A percentile compares a stretch with the other conserved stretches of the same genome.
Evolutionary conservation across 2,797 vertebrate genomes (phyloP).

Genomic region (Muscicapa comitata): DNA sequence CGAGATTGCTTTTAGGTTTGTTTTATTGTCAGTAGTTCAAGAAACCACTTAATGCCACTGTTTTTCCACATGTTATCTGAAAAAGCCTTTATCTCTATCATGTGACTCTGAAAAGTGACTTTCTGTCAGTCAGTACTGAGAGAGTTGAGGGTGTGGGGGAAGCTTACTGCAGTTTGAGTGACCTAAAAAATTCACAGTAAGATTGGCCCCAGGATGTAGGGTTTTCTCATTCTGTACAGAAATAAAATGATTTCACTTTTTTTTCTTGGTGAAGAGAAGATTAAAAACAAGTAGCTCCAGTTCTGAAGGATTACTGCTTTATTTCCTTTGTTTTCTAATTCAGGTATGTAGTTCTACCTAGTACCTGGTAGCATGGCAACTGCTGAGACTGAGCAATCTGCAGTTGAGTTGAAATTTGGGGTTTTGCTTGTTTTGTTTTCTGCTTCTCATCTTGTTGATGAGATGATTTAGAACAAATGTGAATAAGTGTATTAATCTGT

Average conservation of each 20-base stretch:
- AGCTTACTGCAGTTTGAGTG: background rate
- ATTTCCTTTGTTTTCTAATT: background rate
- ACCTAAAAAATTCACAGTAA: background rate
- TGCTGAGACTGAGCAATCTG: background rate
- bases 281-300: background rate
- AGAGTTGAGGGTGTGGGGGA: background rate
- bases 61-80: background rate
- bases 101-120: background rate
- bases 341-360: background rate
- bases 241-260: background rate
- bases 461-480: background rate
- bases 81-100: slow-evolving; percentile 19
- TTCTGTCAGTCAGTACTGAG: background rate
- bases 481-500: background rate
- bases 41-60: slow-evolving; percentile 16
- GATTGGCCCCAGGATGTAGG: background rate
- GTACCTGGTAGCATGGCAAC: background rate
- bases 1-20: background rate
- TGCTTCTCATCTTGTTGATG: background rate
- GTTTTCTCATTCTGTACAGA: background rate
- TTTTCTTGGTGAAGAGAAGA: background rate
- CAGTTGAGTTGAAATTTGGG: background rate
- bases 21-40: slow-evolving; percentile 7
- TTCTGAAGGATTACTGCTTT: background rate
- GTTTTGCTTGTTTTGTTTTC: background rate